These are phyloP conservation scores for Azorinus chamasolen DNA, from an alignment of 2,888 invertebrate species.

Conservation along the genomic window DNA sequence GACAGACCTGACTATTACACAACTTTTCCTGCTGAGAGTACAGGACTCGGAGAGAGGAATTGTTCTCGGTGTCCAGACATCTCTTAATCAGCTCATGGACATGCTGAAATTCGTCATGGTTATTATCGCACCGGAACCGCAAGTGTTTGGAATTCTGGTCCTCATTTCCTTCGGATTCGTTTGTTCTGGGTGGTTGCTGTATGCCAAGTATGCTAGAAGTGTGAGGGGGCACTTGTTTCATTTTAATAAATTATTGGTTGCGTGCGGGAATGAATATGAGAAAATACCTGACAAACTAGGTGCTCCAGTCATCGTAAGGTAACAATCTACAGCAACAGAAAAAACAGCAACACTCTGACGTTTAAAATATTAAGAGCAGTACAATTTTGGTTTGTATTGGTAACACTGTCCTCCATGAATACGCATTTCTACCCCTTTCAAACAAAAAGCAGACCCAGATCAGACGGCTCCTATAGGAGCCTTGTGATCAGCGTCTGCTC, in stretches of 20 bases:
- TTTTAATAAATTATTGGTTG: constrained; percentile 57
- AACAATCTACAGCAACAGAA: no score
- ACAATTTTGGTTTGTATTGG: no score
- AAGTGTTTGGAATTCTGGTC: constrained; percentile 87
- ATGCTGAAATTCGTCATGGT: constrained; percentile 87
- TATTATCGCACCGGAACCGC: constrained; percentile 86
- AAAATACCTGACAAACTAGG: no score
- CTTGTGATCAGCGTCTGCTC: no score
- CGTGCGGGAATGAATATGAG: no score
- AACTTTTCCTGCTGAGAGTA: constrained; percentile 87
- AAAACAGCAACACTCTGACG: no score
- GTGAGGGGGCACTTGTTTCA: constrained; percentile 79
- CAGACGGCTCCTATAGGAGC: no score
- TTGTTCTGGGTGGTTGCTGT: constrained; percentile 78
- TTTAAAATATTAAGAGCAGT: no score
- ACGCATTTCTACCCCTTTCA: no score
- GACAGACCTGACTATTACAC: constrained; percentile 87
- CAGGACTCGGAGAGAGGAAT: constrained; percentile 87
- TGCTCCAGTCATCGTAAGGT: no score
- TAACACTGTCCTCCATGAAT: no score
- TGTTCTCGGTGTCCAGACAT: constrained; percentile 88
- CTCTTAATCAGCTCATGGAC: constrained; percentile 87
- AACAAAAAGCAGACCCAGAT: no score
- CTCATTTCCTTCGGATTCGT: constrained; percentile 86
- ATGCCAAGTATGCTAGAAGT: constrained; percentile 76